Conservation (phyloP, 2,113 vertebrate species). For the Tupaia tana region DNA sequence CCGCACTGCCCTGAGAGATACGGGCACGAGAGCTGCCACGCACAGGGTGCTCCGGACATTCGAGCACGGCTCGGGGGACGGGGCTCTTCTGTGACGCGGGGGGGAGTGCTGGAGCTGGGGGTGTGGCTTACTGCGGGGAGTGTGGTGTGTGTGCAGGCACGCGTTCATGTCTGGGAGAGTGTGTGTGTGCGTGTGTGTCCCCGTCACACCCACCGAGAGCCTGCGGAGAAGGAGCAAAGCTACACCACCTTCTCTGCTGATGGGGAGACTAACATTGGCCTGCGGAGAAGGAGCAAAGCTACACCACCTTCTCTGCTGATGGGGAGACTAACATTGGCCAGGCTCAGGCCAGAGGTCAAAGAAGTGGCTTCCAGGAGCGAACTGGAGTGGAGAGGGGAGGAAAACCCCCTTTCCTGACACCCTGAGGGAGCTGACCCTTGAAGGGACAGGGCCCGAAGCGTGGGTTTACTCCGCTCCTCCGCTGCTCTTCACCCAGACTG, state of each 20-base stretch:
- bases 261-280: not conserved
- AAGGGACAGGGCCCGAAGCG: not conserved
- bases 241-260: not conserved
- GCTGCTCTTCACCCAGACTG: not conserved
- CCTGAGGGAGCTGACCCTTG: not conserved
- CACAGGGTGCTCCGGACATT: not conserved
- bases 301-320: not conserved
- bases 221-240: not conserved
- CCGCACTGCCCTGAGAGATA: not conserved
- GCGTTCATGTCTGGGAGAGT: not conserved
- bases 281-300: not conserved
- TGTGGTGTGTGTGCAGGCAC: not conserved
- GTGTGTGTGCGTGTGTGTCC: not conserved
- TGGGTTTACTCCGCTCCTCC: not conserved
- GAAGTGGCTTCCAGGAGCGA: not conserved
- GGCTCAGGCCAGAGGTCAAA: not conserved
- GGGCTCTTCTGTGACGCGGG: not conserved
- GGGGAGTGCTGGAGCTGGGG: not conserved
- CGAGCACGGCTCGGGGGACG: not conserved
- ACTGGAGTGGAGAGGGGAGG: not conserved
- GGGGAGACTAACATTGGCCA: not conserved
- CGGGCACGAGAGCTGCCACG: accelerated
- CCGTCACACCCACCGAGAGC: not conserved
- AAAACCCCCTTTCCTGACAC: not conserved
- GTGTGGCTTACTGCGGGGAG: not conserved